Conservation (phyloP, 2,888 invertebrate genomes). For the Patella pellucida region DNA sequence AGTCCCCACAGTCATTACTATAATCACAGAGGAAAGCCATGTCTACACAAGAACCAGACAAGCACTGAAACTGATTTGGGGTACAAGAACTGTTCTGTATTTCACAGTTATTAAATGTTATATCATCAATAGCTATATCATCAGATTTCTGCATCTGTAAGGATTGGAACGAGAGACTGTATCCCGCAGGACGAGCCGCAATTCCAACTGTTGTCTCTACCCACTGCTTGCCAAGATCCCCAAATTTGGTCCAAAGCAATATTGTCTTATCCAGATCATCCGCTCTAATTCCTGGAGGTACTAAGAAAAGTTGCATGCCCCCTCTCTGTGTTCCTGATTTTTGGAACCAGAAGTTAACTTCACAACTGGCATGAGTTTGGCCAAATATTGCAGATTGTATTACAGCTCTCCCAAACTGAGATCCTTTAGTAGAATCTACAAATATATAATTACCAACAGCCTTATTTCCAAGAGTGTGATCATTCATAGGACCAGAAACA, state of each 20-base stretch:
- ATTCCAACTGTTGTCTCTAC: slow-evolving; percentile 51
- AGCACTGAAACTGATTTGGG: slow-evolving; percentile 56
- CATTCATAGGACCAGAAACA: slow-evolving; percentile 52
- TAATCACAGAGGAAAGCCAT: slow-evolving; percentile 56
- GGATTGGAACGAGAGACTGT: slow-evolving; percentile 58
- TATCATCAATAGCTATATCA: slow-evolving; percentile 64
- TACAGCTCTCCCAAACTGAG: slow-evolving; percentile 46
- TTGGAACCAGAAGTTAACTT: slow-evolving; percentile 51
- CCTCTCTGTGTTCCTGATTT: slow-evolving; percentile 43
- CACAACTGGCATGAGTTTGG: slow-evolving; percentile 49
- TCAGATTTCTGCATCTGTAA: slow-evolving; percentile 41
- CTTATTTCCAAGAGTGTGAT: slow-evolving; percentile 55
- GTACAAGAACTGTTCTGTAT: slow-evolving; percentile 41
- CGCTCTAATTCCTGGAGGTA: slow-evolving; percentile 43
- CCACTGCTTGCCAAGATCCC: slow-evolving; percentile 52
- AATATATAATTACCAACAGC: slow-evolving; percentile 60
- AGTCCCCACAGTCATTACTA: slow-evolving; percentile 63
- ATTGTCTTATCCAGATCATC: slow-evolving; percentile 35
- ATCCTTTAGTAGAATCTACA: slow-evolving; percentile 54
- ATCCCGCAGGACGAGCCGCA: slow-evolving; percentile 49
- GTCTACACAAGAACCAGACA: slow-evolving; percentile 54
- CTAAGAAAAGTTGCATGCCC: slow-evolving; percentile 42
- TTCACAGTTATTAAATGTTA: slow-evolving; percentile 54
- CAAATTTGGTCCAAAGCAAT: slow-evolving; percentile 51
- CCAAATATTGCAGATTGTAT: slow-evolving; percentile 55